Evolutionary conservation across 2,888 invertebrate genomes (phyloP).

Genomic region (Cantharis rustica): DNA sequence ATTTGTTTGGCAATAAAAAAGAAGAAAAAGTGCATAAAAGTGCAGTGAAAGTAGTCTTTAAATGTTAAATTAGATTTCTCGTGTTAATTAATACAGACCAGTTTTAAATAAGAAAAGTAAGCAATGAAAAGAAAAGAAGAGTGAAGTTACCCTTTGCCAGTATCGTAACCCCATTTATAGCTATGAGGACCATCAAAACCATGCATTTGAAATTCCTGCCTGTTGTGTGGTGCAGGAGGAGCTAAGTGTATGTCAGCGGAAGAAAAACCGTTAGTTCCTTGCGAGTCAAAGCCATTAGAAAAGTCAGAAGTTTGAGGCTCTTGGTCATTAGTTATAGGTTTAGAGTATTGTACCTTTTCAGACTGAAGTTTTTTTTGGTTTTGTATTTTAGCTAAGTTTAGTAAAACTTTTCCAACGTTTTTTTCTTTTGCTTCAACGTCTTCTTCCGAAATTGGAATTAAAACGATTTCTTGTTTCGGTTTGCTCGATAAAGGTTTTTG

Average conservation of each 20-base stretch:
- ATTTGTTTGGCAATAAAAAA: neutral
- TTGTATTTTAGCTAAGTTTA: conserved; percentile 59
- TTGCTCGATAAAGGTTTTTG: conserved; percentile 47
- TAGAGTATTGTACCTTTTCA: conserved; percentile 44
- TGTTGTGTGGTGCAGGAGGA: conserved; percentile 49
- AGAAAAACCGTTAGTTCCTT: conserved; percentile 14
- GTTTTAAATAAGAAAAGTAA: neutral
- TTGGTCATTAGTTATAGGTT: neutral
- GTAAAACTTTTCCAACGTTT: conserved; percentile 47
- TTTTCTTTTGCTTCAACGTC: conserved; percentile 48
- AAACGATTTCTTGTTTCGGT: conserved; percentile 58
- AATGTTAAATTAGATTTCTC: neutral
- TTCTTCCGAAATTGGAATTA: conserved; percentile 54
- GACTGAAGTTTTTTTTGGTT: conserved; percentile 59
- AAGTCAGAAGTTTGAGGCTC: conserved; percentile 35
- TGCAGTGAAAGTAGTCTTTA: neutral
- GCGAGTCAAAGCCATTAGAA: conserved; percentile 25
- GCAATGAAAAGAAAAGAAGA: conserved; percentile 4
- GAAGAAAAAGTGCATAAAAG: neutral
- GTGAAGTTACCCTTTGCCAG: conserved; percentile 75
- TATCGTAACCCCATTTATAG: conserved; percentile 84
- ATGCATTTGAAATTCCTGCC: conserved; percentile 79
- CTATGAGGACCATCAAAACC: conserved; percentile 82
- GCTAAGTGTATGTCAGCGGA: conserved; percentile 5
- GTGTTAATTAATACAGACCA: neutral